phyloP scores from a whole-genome alignment of 92 coral and sea anemone genomes.

The Montipora capitata region DNA sequence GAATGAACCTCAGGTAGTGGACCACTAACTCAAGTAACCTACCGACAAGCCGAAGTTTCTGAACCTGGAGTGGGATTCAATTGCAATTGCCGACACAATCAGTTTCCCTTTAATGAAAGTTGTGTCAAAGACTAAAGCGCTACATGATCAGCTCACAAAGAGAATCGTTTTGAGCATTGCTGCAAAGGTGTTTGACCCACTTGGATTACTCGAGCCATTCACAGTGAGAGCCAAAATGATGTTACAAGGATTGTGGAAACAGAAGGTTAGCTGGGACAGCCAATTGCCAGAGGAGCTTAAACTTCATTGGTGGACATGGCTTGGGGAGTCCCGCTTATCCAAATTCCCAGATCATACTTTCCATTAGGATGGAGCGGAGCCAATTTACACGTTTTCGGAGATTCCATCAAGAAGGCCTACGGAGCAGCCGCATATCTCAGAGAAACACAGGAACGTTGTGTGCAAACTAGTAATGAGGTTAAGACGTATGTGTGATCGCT shows the following conservation, averaged over 20 bases:
- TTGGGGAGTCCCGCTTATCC: conserved; percentile 15
- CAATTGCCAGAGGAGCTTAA: conserved; percentile 12
- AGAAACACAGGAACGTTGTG: not conserved
- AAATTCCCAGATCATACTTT: conserved; percentile 35
- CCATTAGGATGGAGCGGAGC: not conserved
- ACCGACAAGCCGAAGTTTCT: not conserved
- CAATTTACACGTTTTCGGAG: conserved; percentile 34
- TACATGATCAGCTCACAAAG: conserved; percentile 35
- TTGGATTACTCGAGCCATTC: conserved; percentile 16
- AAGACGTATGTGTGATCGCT: too few species aligned
- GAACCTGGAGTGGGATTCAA: conserved; percentile 3
- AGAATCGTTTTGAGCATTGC: conserved; percentile 22
- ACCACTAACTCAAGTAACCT: conserved; percentile 11
- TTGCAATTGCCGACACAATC: not conserved
- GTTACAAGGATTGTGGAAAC: conserved; percentile 38
- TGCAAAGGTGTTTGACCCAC: conserved; percentile 62
- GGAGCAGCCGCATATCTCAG: conserved; percentile 40
- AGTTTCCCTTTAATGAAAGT: conserved; percentile 2
- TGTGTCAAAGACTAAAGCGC: conserved; percentile 2
- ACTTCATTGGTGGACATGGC: conserved; percentile 19
- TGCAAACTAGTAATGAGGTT: too few species aligned
- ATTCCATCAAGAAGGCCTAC: conserved; percentile 29
- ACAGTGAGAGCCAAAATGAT: conserved; percentile 32
- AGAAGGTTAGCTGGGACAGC: conserved; percentile 23
- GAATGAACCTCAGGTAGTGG: conserved; percentile 37